Evolutionary conservation across 2,888 invertebrate species (phyloP), one percentile per base, ranked within the genome.

Genomic region (Cryptocephalus primarius): DNA sequence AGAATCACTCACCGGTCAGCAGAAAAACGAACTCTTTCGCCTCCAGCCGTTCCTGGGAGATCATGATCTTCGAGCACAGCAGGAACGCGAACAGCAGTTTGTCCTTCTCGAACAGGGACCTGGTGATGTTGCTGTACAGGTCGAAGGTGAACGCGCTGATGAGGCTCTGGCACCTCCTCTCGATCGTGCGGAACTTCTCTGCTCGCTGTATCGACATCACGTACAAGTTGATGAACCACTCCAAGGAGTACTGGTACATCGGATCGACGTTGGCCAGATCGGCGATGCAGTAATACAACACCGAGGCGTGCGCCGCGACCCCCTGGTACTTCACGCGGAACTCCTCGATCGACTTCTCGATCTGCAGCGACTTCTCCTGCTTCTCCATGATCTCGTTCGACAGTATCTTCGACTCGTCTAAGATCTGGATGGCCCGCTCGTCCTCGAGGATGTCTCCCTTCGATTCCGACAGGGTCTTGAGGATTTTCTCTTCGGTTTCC

Each of bases 371-470:
- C 52, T 81, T 80, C 70, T 79, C 80, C 70, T 88, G 87, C 66
- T 92, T 92, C 55, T 83, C 82, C 53, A 79, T 78, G 49, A 93
- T 92, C 61, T 90, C 88, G 47, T 80, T 78, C 1, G 92, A 85
- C 34, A 92, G 71, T 8, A 75, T 68, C 71, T 93, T 92, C 0
- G 92, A 91, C 4, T 87, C 85, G 65, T 90, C 90, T 40, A 94
- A 73, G 49, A 91, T 85, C 66, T 87, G 79, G 55, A 94, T 90
- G 3, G 93, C 93, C 4, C 78, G 78, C 71, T 93, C 92, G 66
- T 94, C 90, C 71, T 93, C 93, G 50, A 94, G 74, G 63, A 94
- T 91, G 65, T 91, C 89, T 2, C 91, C 89, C 65, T 89, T 85
- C 1, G 83, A 76, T 61, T 85, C 80, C 39, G 88, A 84, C 45